A percentile compares a stretch with the other conserved stretches of the same genome.
These are phyloP conservation scores for Agonum fuliginosum DNA, from an alignment of 2,888 invertebrate genomes.

Conservation along the genomic window DNA sequence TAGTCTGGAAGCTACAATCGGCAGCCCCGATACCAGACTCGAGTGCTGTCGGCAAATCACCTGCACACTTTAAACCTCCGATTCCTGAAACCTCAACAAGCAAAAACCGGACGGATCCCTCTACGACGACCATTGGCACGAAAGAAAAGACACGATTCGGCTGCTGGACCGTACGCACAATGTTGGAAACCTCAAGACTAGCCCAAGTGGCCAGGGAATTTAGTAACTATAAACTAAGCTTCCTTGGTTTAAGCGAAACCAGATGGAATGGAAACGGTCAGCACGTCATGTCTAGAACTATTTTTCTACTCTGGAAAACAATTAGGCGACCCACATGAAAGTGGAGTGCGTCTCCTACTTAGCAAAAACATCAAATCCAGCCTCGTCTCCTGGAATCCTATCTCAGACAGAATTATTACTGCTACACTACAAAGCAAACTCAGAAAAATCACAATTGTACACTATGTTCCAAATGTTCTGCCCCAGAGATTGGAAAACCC, in stretches of 20 bases:
- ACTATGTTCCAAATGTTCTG: no score
- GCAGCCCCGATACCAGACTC: slow-evolving; percentile 31
- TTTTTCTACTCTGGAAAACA: not conserved
- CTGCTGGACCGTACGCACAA: slow-evolving; percentile 7
- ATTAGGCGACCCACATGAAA: not conserved
- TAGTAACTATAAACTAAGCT: not conserved
- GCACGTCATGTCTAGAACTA: not conserved
- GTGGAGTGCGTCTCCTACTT: slow-evolving; percentile 16
- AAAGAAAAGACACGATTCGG: slow-evolving; percentile 15
- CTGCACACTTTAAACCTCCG: slow-evolving; percentile 10
- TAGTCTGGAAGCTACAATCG: not conserved
- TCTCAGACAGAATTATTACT: slow-evolving; percentile 6
- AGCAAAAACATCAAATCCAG: not conserved
- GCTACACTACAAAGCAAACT: slow-evolving; percentile 46
- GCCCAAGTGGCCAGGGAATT: not conserved
- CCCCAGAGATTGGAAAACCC: no score
- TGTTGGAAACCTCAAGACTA: not conserved
- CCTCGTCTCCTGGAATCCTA: slow-evolving; percentile 48
- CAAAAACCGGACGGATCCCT: not conserved
- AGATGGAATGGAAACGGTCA: slow-evolving; percentile 4
- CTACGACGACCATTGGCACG: not conserved
- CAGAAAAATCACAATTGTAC: slow-evolving; percentile 34
- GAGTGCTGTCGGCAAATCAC: slow-evolving; percentile 18
- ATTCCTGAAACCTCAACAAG: not conserved
- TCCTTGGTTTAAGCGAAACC: slow-evolving; percentile 15